These are phyloP conservation scores for Rhombomys opimus DNA, from an alignment of 2,113 vertebrate genomes.

Conservation along the genomic window DNA sequence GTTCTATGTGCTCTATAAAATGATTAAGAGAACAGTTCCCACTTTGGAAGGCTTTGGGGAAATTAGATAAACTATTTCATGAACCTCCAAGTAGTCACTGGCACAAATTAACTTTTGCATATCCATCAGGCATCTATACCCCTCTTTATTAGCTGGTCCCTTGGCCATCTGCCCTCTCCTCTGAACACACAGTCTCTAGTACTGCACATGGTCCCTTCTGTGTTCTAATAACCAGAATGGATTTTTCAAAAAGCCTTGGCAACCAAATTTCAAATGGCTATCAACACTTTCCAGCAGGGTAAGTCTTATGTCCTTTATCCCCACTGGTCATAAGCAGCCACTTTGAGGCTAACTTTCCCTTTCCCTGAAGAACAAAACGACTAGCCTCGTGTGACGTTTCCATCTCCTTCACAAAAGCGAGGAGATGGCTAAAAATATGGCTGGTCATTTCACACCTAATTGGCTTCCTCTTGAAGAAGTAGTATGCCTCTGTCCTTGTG, in stretches of 20 bases:
- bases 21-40: neutral
- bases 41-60: conserved; percentile 30
- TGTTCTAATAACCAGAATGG: neutral
- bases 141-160: neutral
- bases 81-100: neutral
- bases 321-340: neutral
- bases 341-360: conserved; percentile 27
- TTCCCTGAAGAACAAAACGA: conserved; percentile 45
- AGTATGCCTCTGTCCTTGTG: conserved; percentile 31
- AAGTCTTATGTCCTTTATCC: neutral
- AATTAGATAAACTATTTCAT: conserved; percentile 19
- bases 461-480: conserved; percentile 61
- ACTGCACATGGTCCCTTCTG: neutral
- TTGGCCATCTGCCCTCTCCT: neutral
- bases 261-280: neutral
- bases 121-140: neutral
- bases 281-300: neutral
- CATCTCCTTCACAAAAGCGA: conserved; percentile 56
- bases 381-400: conserved; percentile 39
- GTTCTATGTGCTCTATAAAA: conserved; percentile 19
- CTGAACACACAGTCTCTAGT: neutral
- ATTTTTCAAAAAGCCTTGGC: neutral
- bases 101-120: neutral
- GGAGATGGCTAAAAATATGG: conserved; percentile 31
- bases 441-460: conserved; percentile 73